Percentiles rank a stretch among this genome's conserved stretches.
Conservation (phyloP, 1,140 invertebrate genomes). For the Lepidostoma basale region DNA sequence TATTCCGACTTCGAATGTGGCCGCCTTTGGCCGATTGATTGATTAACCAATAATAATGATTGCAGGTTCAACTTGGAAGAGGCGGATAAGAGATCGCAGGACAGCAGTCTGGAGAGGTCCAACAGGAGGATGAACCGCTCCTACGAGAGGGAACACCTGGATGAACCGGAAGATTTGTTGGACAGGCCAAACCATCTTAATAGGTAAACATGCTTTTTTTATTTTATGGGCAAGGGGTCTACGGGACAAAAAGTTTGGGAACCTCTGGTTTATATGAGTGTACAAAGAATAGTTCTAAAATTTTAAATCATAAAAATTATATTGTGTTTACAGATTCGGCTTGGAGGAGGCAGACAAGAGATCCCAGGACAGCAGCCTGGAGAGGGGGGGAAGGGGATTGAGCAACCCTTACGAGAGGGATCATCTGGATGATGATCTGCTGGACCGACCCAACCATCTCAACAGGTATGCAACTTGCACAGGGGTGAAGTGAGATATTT, state of each 20-base stretch:
- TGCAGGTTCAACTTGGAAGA: slow-evolving; percentile 43
- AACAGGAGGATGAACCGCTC: slow-evolving; percentile 40
- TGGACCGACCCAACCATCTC: slow-evolving; percentile 35
- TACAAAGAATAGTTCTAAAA: no score
- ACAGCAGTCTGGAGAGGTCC: slow-evolving; percentile 40
- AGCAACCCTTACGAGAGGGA: slow-evolving; percentile 39
- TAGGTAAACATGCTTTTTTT: slow-evolving; percentile 28
- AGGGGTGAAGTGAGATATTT: not conserved
- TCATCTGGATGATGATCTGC: slow-evolving; percentile 37
- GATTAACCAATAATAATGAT: no score
- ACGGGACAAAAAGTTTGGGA: no score
- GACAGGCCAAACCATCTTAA: slow-evolving; percentile 37
- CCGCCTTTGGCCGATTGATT: no score
- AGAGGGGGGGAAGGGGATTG: slow-evolving; percentile 35
- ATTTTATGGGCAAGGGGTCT: no score
- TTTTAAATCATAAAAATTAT: no score
- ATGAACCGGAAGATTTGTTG: slow-evolving; percentile 40
- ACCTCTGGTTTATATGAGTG: no score
- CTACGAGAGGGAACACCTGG: slow-evolving; percentile 41
- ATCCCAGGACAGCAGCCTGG: slow-evolving; percentile 39
- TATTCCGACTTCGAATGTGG: no score
- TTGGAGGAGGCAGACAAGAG: slow-evolving; percentile 38
- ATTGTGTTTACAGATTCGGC: slow-evolving; percentile 32
- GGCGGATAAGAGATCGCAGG: slow-evolving; percentile 38
- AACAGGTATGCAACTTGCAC: slow-evolving; percentile 17